A percentile compares a stretch with the other conserved stretches of the same genome.
These are phyloP conservation scores for Dryococelus australis DNA, from an alignment of 2,888 invertebrate genomes.

Conservation along the genomic window DNA sequence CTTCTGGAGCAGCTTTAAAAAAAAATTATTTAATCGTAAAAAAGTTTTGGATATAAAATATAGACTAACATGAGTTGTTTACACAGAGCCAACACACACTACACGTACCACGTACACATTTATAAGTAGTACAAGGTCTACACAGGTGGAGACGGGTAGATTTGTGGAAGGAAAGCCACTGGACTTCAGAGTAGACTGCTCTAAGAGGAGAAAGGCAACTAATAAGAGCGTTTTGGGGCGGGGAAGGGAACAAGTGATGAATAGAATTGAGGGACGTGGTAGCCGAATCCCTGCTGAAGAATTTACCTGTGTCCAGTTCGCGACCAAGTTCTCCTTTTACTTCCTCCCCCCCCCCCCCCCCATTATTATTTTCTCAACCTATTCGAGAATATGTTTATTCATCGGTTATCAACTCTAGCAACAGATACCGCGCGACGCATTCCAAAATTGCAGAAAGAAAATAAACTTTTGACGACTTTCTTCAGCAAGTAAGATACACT, in stretches of 20 bases:
- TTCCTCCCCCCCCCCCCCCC: neutral
- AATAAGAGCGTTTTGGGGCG: neutral
- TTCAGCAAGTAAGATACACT: too few relatives aligned
- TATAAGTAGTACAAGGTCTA: neutral
- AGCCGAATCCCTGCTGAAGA: slow-evolving; percentile 6
- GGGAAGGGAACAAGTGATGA: neutral
- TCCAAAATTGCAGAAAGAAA: too few relatives aligned
- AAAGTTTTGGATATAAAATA: slow-evolving; percentile 4
- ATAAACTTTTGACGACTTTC: too few relatives aligned
- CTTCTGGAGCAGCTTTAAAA: neutral
- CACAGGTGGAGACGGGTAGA: neutral
- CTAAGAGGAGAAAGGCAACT: neutral
- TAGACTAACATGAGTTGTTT: neutral
- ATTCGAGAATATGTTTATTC: neutral
- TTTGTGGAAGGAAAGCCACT: neutral
- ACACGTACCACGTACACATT: neutral
- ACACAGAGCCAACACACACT: neutral
- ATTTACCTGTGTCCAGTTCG: neutral
- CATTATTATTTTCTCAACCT: too few relatives aligned
- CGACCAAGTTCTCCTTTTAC: neutral
- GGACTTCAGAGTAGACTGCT: neutral
- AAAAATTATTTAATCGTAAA: neutral
- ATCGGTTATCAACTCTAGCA: neutral
- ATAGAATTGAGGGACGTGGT: neutral
- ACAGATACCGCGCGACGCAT: too few relatives aligned